Evolutionary conservation across 2,113 vertebrate genomes (phyloP).

Genomic region (Brienomyrus longianalis): DNA sequence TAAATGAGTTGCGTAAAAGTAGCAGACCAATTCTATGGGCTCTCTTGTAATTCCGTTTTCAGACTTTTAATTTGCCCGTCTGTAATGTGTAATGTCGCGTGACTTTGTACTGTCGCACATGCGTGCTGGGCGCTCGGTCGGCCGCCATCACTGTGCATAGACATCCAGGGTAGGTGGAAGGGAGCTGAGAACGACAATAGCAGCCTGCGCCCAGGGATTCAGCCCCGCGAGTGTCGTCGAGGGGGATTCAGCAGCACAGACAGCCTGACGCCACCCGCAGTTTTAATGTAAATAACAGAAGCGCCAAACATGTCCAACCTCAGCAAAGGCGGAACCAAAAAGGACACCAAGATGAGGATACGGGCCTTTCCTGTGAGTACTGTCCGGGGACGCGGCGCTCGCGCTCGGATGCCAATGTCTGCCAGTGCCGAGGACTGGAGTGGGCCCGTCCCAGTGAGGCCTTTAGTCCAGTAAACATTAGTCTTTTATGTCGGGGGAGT

Average conservation of each 20-base stretch:
- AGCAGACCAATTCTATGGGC: background rate
- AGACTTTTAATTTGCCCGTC: background rate
- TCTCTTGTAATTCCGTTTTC: background rate
- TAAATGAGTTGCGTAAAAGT: background rate
- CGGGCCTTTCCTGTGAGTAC: conserved; percentile 93
- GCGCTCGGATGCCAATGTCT: conserved; percentile 31
- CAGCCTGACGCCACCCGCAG: conserved; percentile 42
- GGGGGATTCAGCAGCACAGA: conserved; percentile 38
- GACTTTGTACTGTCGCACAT: background rate
- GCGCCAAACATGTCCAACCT: conserved; percentile 86
- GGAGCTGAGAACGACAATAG: conserved; percentile 43
- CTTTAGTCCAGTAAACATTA: conserved; percentile 14
- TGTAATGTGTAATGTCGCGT: background rate
- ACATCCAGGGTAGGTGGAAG: conserved; percentile 50
- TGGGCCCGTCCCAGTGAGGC: conserved; percentile 8
- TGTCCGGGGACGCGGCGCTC: conserved; percentile 39
- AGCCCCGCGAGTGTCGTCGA: conserved; percentile 46
- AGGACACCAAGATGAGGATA: conserved; percentile 99
- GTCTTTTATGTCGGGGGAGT: background rate
- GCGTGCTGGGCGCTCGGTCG: background rate
- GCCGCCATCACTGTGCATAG: conserved; percentile 56
- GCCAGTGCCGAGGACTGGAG: conserved; percentile 46
- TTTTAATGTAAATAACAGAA: conserved; percentile 63
- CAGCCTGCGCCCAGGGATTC: conserved; percentile 41
- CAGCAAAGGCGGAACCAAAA: conserved; percentile 93